Percentiles rank a stretch among this genome's conserved stretches.
These are phyloP conservation scores for Sebastes oblongus DNA, from an alignment of 2,797 vertebrate species.

Conservation along the genomic window DNA sequence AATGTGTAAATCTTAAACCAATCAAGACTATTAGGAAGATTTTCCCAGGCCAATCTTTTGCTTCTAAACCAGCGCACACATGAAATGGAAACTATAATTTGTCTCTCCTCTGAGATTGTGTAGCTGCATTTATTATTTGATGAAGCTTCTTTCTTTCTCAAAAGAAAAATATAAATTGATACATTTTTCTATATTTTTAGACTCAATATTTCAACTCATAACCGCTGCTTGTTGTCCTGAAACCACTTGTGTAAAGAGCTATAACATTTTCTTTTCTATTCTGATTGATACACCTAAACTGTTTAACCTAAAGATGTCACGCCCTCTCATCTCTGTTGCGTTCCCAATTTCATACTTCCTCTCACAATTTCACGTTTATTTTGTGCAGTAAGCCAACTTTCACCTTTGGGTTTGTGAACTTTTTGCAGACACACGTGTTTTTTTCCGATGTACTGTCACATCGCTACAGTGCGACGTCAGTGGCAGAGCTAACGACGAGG, in stretches of 20 bases:
- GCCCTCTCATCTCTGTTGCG: not conserved
- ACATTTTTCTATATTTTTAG: not conserved
- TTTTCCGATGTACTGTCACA: conserved; percentile 7
- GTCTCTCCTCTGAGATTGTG: not conserved
- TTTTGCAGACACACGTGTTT: not conserved
- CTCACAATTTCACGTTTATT: not conserved
- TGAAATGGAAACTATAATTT: not conserved
- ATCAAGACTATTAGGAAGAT: not conserved
- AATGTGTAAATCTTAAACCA: not conserved
- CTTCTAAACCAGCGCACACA: not conserved
- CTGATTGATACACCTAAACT: not conserved
- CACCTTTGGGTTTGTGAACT: not conserved
- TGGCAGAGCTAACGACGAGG: not conserved
- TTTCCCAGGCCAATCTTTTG: not conserved
- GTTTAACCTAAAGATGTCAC: not conserved
- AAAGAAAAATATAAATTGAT: not conserved
- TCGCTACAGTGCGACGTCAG: conserved; percentile 13
- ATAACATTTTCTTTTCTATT: not conserved
- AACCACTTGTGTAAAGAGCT: not conserved
- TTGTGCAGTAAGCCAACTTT: not conserved
- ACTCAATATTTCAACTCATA: not conserved
- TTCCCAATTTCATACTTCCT: not conserved
- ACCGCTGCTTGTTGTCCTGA: not conserved
- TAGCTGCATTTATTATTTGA: not conserved
- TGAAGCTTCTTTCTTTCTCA: not conserved